These are phyloP conservation scores for Petrocephalus sullivani DNA, from an alignment of 2,797 vertebrate species.

Conservation along the genomic window DNA sequence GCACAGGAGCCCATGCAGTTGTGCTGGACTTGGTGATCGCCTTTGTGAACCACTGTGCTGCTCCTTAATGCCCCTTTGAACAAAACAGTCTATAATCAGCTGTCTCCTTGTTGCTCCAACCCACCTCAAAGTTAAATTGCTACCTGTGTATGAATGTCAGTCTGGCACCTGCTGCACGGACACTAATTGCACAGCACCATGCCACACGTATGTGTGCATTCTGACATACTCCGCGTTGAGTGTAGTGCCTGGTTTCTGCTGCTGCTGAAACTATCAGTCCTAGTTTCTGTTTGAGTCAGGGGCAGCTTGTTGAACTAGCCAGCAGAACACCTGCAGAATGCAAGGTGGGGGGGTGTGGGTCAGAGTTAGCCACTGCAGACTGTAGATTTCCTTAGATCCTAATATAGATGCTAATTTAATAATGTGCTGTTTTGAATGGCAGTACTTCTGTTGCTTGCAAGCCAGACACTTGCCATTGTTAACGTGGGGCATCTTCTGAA, in stretches of 20 bases:
- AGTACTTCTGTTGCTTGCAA: neutral
- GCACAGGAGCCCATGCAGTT: constrained; percentile 71
- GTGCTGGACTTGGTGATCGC: constrained; percentile 72
- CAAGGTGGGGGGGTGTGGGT: neutral
- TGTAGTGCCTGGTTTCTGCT: neutral
- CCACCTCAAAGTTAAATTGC: constrained; percentile 55
- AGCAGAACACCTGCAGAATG: neutral
- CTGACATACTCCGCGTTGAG: neutral
- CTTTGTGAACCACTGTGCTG: constrained; percentile 58
- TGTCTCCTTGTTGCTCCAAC: constrained; percentile 67
- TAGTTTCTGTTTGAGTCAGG: neutral
- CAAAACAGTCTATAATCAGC: constrained; percentile 47
- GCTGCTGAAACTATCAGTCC: neutral
- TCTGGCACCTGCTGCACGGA: neutral
- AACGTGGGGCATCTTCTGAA: neutral
- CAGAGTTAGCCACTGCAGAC: neutral
- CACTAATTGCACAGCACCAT: neutral
- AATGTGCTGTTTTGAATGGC: neutral
- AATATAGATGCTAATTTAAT: neutral
- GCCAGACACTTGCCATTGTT: neutral
- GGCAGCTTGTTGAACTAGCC: neutral
- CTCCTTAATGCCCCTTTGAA: constrained; percentile 54
- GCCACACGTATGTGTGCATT: neutral
- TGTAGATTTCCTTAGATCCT: neutral
- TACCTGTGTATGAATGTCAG: constrained; percentile 27